Evolutionary conservation across 2,888 invertebrate species (phyloP).

Genomic region (Cryptops parisi): DNA sequence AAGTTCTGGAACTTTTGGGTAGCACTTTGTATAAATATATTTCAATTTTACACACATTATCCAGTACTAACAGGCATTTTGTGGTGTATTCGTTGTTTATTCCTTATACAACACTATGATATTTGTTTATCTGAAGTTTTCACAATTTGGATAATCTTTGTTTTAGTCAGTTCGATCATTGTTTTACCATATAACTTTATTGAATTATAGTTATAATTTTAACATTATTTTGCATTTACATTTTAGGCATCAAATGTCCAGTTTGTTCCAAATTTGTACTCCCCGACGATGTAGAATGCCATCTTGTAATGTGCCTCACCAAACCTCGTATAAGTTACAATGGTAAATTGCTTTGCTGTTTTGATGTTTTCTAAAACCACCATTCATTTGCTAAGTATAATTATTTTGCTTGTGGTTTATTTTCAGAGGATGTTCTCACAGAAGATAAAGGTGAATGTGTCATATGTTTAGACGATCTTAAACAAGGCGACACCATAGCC

Average conservation of each 20-base stretch:
- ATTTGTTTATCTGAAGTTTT: too few relatives aligned
- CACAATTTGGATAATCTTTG: too few relatives aligned
- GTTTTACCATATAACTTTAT: too few relatives aligned
- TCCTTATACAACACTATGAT: too few relatives aligned
- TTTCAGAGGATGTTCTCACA: slow-evolving; percentile 88
- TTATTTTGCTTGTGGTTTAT: slow-evolving; percentile 20
- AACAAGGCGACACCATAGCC: slow-evolving; percentile 91
- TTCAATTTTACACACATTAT: too few relatives aligned
- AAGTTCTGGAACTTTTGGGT: too few relatives aligned
- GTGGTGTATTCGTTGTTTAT: too few relatives aligned
- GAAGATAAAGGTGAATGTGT: slow-evolving; percentile 98
- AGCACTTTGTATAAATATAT: too few relatives aligned
- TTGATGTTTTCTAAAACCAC: neutral
- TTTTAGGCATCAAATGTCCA: slow-evolving; percentile 91
- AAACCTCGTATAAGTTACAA: slow-evolving; percentile 98
- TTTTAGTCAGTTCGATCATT: too few relatives aligned
- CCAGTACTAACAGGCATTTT: too few relatives aligned
- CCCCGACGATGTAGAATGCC: slow-evolving; percentile 98
- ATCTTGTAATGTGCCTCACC: slow-evolving; percentile 98
- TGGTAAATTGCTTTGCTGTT: slow-evolving; percentile 46
- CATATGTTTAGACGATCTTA: slow-evolving; percentile 94
- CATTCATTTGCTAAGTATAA: neutral
- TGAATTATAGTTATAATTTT: too few relatives aligned
- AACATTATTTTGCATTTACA: too few relatives aligned
- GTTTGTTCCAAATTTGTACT: slow-evolving; percentile 97